Conservation (phyloP, 2,888 invertebrate species). For the Cataglyphis livida region DNA sequence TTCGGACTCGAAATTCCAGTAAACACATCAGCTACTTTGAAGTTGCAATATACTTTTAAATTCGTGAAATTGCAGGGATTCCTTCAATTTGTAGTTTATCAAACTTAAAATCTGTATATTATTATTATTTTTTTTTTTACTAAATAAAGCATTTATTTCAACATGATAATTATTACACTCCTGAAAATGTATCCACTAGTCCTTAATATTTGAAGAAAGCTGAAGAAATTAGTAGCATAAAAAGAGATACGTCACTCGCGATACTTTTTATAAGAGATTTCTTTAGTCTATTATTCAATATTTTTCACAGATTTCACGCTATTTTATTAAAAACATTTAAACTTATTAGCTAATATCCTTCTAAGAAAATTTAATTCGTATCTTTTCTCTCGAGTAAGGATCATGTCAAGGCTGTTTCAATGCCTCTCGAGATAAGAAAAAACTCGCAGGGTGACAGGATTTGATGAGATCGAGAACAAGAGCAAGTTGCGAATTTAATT, state of each 20-base stretch:
- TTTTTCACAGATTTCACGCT: background rate
- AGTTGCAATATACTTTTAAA: background rate
- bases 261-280: background rate
- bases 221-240: background rate
- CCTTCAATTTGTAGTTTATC: background rate
- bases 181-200: no score
- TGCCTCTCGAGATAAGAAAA: conserved; percentile 4
- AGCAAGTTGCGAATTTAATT: conserved; percentile 79
- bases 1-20: conserved; percentile 6
- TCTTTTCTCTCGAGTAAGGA: conserved; percentile 9
- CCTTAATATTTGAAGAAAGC: background rate
- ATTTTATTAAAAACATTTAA: background rate
- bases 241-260: background rate
- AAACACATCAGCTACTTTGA: conserved; percentile 17
- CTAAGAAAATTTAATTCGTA: background rate
- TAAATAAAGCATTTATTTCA: conserved; percentile 4
- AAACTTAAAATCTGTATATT: background rate
- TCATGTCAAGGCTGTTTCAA: conserved; percentile 56
- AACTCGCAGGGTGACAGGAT: conserved; percentile 12
- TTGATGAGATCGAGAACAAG: conserved; percentile 62
- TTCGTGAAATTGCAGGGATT: background rate
- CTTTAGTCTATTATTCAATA: background rate
- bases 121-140: background rate
- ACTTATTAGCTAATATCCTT: background rate
- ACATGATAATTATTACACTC: background rate